Evolutionary conservation across 2,797 vertebrate genomes (phyloP), one percentile per base, ranked within the genome.

Genomic region (Sebastes flavidus): DNA sequence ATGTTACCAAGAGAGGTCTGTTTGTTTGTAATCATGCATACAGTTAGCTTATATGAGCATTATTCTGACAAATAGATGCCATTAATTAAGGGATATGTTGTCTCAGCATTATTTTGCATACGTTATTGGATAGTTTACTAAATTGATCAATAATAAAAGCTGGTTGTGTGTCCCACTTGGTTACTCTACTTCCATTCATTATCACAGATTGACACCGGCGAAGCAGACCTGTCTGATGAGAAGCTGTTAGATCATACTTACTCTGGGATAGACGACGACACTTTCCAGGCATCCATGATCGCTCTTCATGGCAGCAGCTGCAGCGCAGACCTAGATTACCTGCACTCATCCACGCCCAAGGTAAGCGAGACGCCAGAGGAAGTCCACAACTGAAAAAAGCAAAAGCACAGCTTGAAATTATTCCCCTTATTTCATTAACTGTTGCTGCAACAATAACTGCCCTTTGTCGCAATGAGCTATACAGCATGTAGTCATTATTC

Each of bases 181-280:
- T 89, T 29, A 68, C 3, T 49, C 30, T 89, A 78, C 88, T 84
- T 75, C 86, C 65, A 60, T 91, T 89, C 24, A 78, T 93, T 82
- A 89, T 93, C 52, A 70, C 95, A 99, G 98, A 97, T 99, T 86
- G 97, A 98, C 86, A 94, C 96, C 69, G 87, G 91, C 0, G 97
- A 99, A 60, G 91, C 94, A 71, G 97, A 98, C 85, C 77, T 97
- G 76, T 89, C 65, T 38, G 97, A 96, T 60, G 97, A 98, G 42
- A 96, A 96, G 87, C 71, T 85, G 27, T 92, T 97, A 62, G 96
- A 96, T 77, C 95, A 90, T 0, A 93, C 93, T 36, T 97, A 92
- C 91, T 94, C 95, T 13, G 91, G 91, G 4, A 94, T 96, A 13
- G 95, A 95, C 42, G 96, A 96, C 25, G 96, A 96, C 82, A 83